Conservation (phyloP, 2,888 invertebrate species). For the Zootermopsis nevadensis region DNA sequence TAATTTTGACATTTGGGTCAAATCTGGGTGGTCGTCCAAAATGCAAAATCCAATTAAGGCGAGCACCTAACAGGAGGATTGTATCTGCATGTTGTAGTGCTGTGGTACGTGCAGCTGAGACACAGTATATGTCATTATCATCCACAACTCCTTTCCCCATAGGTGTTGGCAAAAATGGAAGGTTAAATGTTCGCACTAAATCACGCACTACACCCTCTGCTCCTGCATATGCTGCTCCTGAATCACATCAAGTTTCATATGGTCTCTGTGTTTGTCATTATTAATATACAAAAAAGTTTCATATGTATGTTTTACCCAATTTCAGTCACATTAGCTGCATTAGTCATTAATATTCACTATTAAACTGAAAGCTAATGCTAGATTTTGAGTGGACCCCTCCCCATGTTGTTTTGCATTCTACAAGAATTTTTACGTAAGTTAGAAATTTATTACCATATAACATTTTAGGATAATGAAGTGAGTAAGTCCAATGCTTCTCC, state of each 20-base stretch:
- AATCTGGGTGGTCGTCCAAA: slow-evolving; percentile 92
- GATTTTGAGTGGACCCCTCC: no score
- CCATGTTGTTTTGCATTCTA: no score
- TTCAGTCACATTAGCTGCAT: no score
- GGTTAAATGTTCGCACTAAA: slow-evolving; percentile 75
- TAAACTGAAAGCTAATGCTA: no score
- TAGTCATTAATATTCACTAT: no score
- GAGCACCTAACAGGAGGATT: slow-evolving; percentile 86
- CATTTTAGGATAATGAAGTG: no score
- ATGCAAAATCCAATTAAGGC: slow-evolving; percentile 98
- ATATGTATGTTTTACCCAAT: no score
- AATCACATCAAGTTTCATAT: neutral
- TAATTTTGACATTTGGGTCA: slow-evolving; percentile 83
- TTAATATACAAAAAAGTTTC: no score
- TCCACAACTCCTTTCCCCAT: slow-evolving; percentile 89
- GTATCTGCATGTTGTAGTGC: slow-evolving; percentile 92
- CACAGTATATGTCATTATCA: slow-evolving; percentile 77
- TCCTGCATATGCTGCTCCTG: slow-evolving; percentile 83
- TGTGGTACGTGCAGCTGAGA: slow-evolving; percentile 87
- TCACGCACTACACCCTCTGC: slow-evolving; percentile 79
- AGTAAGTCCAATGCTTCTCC: no score
- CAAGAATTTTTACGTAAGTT: no score
- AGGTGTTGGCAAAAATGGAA: slow-evolving; percentile 94
- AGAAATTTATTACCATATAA: no score
- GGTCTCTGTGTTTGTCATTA: no score